phyloP scores from a whole-genome alignment of 2,113 vertebrate species.

The Pseudorasbora parva region DNA sequence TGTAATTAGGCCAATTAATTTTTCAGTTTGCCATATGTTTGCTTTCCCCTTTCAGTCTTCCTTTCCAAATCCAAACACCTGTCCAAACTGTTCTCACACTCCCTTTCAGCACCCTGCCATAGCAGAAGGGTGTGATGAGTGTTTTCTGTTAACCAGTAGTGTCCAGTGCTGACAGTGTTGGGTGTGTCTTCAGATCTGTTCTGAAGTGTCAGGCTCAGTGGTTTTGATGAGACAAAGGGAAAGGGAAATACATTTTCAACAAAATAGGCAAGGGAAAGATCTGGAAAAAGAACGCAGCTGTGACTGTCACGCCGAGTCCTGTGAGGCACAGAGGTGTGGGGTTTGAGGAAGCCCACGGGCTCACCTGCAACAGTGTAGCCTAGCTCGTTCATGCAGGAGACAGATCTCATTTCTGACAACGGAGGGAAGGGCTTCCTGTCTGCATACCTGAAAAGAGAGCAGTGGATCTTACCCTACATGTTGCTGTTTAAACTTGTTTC shows the following conservation, averaged over 20 bases:
- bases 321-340: conserved; percentile 24
- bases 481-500: conserved; percentile 47
- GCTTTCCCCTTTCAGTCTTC: not conserved
- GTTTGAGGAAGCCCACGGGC: conserved; percentile 40
- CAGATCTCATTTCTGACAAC: conserved; percentile 30
- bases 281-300: conserved; percentile 42
- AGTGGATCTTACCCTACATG: not conserved
- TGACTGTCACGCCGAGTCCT: conserved; percentile 43
- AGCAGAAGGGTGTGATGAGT: conserved; percentile 7
- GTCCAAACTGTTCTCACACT: conserved; percentile 22
- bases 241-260: not conserved
- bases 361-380: conserved; percentile 13
- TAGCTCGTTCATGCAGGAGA: conserved; percentile 42
- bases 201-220: conserved; percentile 17
- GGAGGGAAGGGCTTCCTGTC: conserved; percentile 19
- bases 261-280: not conserved
- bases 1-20: not conserved
- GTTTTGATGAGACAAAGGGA: conserved; percentile 35
- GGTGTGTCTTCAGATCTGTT: conserved; percentile 28
- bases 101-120: not conserved
- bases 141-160: conserved; percentile 23
- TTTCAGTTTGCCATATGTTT: conserved; percentile 10
- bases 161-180: not conserved
- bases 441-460: conserved; percentile 35
- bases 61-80: conserved; percentile 7